Evolutionary conservation across 2,888 invertebrate genomes (phyloP).

Genomic region (Phengaris arion): DNA sequence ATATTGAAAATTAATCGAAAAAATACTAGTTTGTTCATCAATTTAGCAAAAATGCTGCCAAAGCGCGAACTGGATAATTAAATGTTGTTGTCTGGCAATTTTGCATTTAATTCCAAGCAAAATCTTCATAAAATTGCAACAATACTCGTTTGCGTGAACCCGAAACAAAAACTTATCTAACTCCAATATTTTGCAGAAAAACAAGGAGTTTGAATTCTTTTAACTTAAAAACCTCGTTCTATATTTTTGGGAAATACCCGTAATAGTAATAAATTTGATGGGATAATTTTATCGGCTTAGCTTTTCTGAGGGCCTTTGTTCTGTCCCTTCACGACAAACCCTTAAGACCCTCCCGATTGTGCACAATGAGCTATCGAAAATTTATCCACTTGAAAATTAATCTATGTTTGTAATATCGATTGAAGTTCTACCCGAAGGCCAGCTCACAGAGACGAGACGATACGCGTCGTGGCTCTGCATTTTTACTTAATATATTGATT

Average conservation of each 20-base stretch:
- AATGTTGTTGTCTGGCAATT: neutral
- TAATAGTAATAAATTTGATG: constrained; percentile 7
- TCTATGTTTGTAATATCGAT: neutral
- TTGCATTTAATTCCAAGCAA: neutral
- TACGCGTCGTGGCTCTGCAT: too few species aligned
- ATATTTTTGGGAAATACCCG: neutral
- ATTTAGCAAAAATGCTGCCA: neutral
- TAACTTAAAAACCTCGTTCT: neutral
- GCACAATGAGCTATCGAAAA: constrained; percentile 9
- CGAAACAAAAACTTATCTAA: neutral
- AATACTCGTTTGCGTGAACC: neutral
- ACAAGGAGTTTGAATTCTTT: neutral
- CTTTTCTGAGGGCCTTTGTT: constrained; percentile 18
- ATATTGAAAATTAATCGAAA: neutral
- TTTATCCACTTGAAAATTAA: constrained; percentile 12
- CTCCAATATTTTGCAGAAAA: neutral
- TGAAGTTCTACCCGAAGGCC: neutral
- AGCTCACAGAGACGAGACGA: too few species aligned
- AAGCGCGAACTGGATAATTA: neutral
- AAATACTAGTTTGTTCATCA: neutral
- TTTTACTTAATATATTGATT: too few species aligned
- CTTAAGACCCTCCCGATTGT: constrained; percentile 4
- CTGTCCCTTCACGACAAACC: constrained; percentile 20
- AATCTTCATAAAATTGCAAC: constrained; percentile 6
- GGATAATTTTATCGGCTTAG: constrained; percentile 15